A percentile compares a stretch with the other conserved stretches of the same genome.
These are phyloP conservation scores for Drosophila rufa DNA, from an alignment of 1,140 invertebrate species.

Conservation along the genomic window DNA sequence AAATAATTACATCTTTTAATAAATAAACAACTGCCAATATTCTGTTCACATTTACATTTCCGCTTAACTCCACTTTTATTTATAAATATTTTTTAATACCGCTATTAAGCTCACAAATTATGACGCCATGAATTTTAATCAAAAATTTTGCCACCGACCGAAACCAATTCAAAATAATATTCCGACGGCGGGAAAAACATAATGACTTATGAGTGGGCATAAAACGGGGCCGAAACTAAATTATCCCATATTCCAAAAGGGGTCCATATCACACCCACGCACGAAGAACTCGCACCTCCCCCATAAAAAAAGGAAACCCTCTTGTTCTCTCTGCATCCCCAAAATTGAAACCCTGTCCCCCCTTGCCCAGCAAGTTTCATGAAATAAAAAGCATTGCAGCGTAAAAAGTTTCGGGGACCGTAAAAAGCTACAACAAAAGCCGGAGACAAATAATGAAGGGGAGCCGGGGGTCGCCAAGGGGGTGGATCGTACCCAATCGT, in stretches of 20 bases:
- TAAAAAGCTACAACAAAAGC: conserved; percentile 68
- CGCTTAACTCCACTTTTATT: not conserved
- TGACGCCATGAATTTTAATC: conserved; percentile 57
- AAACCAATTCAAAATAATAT: conserved; percentile 59
- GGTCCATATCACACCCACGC: conserved; percentile 14
- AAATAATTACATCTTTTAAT: not conserved
- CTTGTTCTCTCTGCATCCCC: not conserved
- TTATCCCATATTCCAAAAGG: conserved; percentile 55
- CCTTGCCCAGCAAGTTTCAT: not conserved
- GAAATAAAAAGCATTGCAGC: conserved; percentile 63
- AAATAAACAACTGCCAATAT: not conserved
- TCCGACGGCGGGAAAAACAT: conserved; percentile 18
- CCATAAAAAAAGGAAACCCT: not conserved
- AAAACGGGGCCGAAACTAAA: conserved; percentile 50
- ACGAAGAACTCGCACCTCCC: conserved; percentile 10
- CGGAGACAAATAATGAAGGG: conserved; percentile 49
- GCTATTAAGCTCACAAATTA: conserved; percentile 33
- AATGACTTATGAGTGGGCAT: conserved; percentile 57
- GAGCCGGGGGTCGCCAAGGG: not conserved
- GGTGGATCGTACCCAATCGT: conserved; percentile 15
- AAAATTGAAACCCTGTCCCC: not conserved
- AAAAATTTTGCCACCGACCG: conserved; percentile 7
- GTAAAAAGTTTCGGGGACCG: conserved; percentile 65
- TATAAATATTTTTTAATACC: conserved; percentile 17
- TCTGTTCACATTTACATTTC: too few species aligned